A percentile compares a stretch with the other conserved stretches of the same genome.
These are phyloP conservation scores for Acanthaster planci DNA, from an alignment of 35 echinoderm and acorn worm genomes.

Conservation along the genomic window DNA sequence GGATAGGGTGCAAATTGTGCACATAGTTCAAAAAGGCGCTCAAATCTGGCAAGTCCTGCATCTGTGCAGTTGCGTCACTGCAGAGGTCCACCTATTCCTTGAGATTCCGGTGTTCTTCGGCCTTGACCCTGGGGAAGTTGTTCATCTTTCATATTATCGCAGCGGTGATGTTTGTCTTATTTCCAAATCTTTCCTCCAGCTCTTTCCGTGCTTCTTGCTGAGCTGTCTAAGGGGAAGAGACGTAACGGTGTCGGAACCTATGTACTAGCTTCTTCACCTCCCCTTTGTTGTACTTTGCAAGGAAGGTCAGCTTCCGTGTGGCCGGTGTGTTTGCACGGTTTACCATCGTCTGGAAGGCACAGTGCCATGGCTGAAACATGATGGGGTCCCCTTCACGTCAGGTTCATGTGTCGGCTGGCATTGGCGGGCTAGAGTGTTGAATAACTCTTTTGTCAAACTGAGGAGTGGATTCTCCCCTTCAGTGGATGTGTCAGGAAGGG, in stretches of 20 bases:
- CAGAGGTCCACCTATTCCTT: slow-evolving; percentile 29
- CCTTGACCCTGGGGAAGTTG: slow-evolving; percentile 11
- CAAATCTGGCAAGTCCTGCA: slow-evolving; percentile 35
- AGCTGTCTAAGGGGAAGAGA: background rate
- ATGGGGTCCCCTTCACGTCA: slow-evolving; percentile 29
- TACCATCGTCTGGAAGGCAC: slow-evolving; percentile 45
- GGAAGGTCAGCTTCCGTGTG: background rate
- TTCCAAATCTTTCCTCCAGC: slow-evolving; percentile 52
- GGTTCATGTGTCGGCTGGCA: background rate
- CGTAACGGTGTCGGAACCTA: background rate
- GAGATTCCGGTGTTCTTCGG: slow-evolving; percentile 2
- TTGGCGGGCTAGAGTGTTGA: background rate
- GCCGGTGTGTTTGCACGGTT: background rate
- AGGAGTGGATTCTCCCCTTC: background rate
- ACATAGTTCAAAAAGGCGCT: slow-evolving; percentile 47
- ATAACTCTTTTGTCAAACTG: background rate
- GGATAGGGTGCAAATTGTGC: slow-evolving; percentile 32
- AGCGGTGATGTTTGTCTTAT: slow-evolving; percentile 10
- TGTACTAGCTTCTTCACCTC: background rate
- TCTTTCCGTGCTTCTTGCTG: background rate
- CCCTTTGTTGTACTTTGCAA: background rate
- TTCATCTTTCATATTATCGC: slow-evolving; percentile 26
- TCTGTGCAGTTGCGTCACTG: slow-evolving; percentile 23
- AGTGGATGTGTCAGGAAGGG: background rate
- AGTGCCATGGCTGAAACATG: slow-evolving; percentile 47